Conservation (phyloP, 2,888 invertebrate genomes). For the Drosophila macrospina region DNA sequence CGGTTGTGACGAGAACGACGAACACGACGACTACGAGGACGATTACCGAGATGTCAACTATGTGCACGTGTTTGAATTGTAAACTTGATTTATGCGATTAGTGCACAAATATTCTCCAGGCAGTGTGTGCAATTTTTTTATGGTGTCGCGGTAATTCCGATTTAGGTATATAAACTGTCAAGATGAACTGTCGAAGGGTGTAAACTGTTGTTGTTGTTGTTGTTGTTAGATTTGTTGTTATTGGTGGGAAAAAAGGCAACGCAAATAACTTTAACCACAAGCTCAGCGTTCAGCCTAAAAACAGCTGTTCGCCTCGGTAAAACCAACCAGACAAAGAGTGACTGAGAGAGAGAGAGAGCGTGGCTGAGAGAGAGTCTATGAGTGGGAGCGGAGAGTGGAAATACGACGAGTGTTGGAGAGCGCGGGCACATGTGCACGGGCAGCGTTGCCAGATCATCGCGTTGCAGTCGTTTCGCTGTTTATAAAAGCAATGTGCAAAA, state of each 20-base stretch:
- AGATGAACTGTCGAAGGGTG: neutral
- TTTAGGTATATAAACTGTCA: neutral
- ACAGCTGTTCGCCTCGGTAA: conserved; percentile 56
- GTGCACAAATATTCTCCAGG: neutral
- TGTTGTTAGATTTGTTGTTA: conserved; percentile 32
- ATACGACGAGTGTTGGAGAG: conserved; percentile 15
- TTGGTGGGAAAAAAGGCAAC: conserved; percentile 38
- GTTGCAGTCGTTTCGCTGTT: conserved; percentile 43
- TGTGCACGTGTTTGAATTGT: conserved; percentile 30
- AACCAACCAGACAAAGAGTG: conserved; percentile 7
- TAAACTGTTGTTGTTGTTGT: conserved; percentile 6
- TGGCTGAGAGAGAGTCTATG: neutral
- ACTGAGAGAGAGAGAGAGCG: conserved; percentile 13
- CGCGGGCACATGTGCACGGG: conserved; percentile 48
- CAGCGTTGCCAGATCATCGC: conserved; percentile 69
- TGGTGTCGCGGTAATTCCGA: neutral
- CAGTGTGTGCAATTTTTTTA: conserved; percentile 1
- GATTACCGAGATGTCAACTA: conserved; percentile 10
- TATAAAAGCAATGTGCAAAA: conserved; percentile 75
- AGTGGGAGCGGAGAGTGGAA: conserved; percentile 12
- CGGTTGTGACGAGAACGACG: conserved; percentile 27
- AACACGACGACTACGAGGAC: conserved; percentile 10
- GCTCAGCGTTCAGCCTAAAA: conserved; percentile 22
- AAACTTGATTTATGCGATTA: conserved; percentile 4
- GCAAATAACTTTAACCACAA: conserved; percentile 49